Evolutionary conservation across 2,797 vertebrate genomes (phyloP), one percentile per base, ranked within the genome.

Genomic region (Coranthus polyacanthus): DNA sequence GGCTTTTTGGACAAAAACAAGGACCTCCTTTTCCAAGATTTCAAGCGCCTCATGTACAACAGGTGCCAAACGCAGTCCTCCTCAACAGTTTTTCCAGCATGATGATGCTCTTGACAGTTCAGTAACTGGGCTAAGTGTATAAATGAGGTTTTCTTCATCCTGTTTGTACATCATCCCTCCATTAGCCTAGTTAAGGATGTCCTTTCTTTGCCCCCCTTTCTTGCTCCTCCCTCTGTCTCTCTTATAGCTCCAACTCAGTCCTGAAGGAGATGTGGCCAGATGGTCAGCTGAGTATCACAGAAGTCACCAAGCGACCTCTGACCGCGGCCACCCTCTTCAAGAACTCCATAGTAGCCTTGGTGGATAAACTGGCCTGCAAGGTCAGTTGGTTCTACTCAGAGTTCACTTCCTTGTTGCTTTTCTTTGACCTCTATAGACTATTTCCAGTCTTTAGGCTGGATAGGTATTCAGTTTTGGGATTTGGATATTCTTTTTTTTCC

Each of bases 1-100:
- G 96, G 97, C 2, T 97, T 98, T 86, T 80, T 98, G 63, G 96
- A 98, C 75, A 98, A 97, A 91, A 98, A 98, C 92, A 96, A 97
- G 74, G 97, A 98, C 68, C 92, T 91, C 0, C 96, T 98, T 22
- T 97, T 97, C 89, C 97, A 98, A 75, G 96, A 98, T 74, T 97
- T 98, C 91, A 98, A 98, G 79, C 92, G 97, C 1, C 93, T 98
- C 58, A 93, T 97, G 91, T 98, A 93, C 85, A 96, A 96, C 94
- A 97, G 96, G 96, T 97, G 49, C 15, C 32, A 36, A 68, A 49
- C 13, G 24, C 39, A 56, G 6, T 38, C 29, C 4, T 59, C 17
- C 16, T 11, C 46, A 12, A 12, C 26, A 2, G 7, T 50, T 24
- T 22, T 36, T 47, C 18, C 42, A 41, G 8, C 54, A 42, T 36